Base-by-base conservation (phyloP, 2,888 invertebrate genomes). In the Sinopyrophorus schimmeli region DNA sequence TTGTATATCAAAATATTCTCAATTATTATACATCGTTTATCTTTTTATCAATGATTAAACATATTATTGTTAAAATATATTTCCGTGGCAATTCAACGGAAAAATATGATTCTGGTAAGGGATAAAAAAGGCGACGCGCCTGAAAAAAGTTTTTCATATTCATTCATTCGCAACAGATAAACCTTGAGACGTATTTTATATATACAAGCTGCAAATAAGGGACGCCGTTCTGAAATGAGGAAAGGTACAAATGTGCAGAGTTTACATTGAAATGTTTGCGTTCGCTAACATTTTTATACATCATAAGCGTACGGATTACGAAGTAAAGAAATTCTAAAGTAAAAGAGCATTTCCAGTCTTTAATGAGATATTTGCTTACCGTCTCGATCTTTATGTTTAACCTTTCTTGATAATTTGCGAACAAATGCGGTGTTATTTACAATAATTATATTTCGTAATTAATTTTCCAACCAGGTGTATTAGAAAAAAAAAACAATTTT, bases 141-240 rank as follows among this genome's bases (percentile, higher is more conserved):
- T 38, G 23, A 53, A 34, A 54, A 54, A 47, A 43, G 41, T 31
- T 48, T 35, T 54, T 53, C 51, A 49, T 53, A 53, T 44, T 38
- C 46, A 53, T 53, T 48, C 55, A 55, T 53, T 55, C 53, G 52
- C 49, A 43, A 53, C 49, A 47, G 53, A 53, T 53, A 53, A 53
- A 51, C 46, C 55, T 41, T 28, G 50, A 47, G 51, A 54, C 43
- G 28, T 53, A 55, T 55, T 47, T 55, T 30, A 41, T 27, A 26
- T 34, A 42, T 42, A 27, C 40, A 34, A 44, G 38, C 37, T 39
- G 39, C 26, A 42, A 38, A 50, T 41, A 53, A 46, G 47, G 26
- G 37, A 47, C 40, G 50, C 40, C 9, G 17, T 47, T 46, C 30
- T 38, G 34, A 50, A 47, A 50, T 37, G 34, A 50, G 32, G 40